Conservation (phyloP, 2,113 vertebrate species). For the Glareola pratincola region DNA sequence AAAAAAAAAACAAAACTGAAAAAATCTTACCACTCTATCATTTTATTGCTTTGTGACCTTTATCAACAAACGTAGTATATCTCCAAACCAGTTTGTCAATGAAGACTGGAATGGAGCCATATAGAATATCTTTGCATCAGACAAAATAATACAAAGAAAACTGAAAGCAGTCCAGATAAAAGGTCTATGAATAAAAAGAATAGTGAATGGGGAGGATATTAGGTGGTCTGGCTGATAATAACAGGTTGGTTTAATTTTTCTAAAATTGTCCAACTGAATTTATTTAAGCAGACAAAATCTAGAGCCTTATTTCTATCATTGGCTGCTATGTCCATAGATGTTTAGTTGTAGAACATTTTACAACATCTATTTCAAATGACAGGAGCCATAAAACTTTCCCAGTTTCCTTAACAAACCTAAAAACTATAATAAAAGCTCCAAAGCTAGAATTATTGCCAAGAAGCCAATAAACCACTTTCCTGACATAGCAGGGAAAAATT, state of each 20-base stretch:
- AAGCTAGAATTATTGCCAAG: conserved; percentile 6
- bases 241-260: not conserved
- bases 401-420: not conserved
- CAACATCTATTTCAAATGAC: not conserved
- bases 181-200: not conserved
- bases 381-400: conserved; percentile 9
- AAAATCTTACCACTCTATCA: not conserved
- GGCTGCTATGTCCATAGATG: not conserved
- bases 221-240: not conserved
- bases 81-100: conserved; percentile 1
- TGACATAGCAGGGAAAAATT: not conserved
- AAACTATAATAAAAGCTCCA: not conserved
- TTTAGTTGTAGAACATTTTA: not conserved
- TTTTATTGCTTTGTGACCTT: not conserved
- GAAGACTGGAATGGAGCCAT: not conserved
- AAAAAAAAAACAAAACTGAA: not conserved
- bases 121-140: not conserved
- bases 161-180: not conserved
- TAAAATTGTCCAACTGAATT: not conserved
- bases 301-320: not conserved
- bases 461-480: not conserved
- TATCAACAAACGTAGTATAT: conserved; percentile 7
- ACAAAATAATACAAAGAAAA: not conserved
- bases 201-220: not conserved
- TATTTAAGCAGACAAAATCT: not conserved